Percentiles rank a stretch among this genome's conserved stretches.
phyloP scores from a whole-genome alignment of 2,113 vertebrate genomes.

The Leiothrix lutea region DNA sequence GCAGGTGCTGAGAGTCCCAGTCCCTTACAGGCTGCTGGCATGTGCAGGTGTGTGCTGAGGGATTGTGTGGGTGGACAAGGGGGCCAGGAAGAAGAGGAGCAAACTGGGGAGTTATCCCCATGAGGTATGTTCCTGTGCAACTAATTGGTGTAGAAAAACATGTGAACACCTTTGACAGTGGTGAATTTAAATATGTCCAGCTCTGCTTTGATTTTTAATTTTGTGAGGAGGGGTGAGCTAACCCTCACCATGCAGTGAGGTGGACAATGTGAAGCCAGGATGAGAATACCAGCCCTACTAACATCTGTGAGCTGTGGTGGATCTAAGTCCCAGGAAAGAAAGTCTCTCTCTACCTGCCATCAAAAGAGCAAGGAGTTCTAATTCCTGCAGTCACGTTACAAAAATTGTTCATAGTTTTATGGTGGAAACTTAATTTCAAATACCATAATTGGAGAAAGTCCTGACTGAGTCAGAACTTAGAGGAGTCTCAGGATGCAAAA shows the following conservation, averaged over 20 bases:
- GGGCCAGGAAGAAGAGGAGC: background rate
- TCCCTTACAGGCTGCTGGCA: accelerated
- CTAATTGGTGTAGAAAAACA: background rate
- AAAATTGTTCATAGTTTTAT: background rate
- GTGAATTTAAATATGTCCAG: background rate
- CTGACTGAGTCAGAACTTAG: background rate
- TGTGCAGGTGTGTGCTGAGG: background rate
- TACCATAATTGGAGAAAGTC: background rate
- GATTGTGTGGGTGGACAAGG: accelerated
- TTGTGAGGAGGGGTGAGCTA: background rate
- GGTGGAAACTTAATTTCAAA: background rate
- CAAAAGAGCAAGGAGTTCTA: background rate
- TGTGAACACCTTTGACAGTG: background rate
- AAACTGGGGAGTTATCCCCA: background rate
- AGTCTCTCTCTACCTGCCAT: background rate
- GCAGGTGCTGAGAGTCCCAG: accelerated
- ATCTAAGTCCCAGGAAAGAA: background rate
- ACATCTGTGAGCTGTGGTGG: background rate
- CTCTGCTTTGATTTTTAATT: background rate
- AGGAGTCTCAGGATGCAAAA: background rate
- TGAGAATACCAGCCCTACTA: background rate
- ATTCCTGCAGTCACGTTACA: background rate
- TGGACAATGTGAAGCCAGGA: background rate
- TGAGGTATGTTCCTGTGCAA: background rate
- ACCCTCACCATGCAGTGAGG: accelerated